Base-by-base conservation (phyloP, 1,140 invertebrate genomes). In the Euura lappo region DNA sequence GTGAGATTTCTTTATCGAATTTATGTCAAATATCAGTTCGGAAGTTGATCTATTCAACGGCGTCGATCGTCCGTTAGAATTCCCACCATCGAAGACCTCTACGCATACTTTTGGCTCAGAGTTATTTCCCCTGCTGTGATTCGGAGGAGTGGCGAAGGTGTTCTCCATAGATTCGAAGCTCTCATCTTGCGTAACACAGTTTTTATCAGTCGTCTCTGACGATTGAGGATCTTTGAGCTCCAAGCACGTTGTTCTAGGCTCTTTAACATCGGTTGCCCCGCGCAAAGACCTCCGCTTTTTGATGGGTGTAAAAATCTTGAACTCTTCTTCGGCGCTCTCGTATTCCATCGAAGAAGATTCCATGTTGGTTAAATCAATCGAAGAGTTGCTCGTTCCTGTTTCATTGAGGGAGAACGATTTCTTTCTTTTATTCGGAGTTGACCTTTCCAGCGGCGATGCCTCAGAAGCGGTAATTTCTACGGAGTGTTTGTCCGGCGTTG, bases 1-100 rank as follows among this genome's bases (percentile, higher is more conserved):
- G 69, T 86, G 85, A 0, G 85, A 86, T 71, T 80, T 83, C 70
- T 86, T 86, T 28, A 86, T 86, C 0, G 85, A 86, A 71, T 82
- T 79, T 10, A 81, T 68, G 66, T 81, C 78, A 11, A 72, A 70
- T 60, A 82, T 79, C 43, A 85, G 67, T 68, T 82, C 80, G 5
- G 67, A 44, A 2, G 80, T 79, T 3, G 79, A 76, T 71, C 71
- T 77, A 74, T 82, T 78, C 68, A 77, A 75, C 2, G 83, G 81
- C 0, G 81, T 84, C 45, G 69, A 76, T 13, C 78, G 78, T n/a
- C 80, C 78, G 68, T 72, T 79, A 5, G 65, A 13, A 60, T 76
- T 60, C 4, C 72, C 68, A 2, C 10, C n/a, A 73, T 68, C 51
- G 51, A 8, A 60, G 13, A 8, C 51, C 13, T 60, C 51, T 5